Conservation (phyloP, 2,888 invertebrate genomes). For the Lepidonotus clava region DNA sequence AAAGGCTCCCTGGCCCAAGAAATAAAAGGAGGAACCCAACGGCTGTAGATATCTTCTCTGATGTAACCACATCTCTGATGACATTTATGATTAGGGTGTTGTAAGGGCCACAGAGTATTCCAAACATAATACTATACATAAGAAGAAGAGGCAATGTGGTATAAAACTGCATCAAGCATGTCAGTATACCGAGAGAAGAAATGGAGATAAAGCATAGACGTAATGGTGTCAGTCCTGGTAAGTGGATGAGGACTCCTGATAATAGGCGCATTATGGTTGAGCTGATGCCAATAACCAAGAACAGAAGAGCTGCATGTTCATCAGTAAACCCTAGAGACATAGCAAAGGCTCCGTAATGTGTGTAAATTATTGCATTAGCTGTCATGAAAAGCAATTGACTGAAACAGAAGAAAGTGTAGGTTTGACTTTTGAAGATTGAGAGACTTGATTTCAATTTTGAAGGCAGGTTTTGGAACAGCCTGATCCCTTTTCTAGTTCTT, state of each 20-base stretch:
- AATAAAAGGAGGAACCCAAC: constrained; percentile 6
- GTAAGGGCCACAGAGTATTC: not conserved
- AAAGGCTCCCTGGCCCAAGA: not conserved
- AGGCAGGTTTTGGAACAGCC: not conserved
- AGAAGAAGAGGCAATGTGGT: constrained; percentile 15
- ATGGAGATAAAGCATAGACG: not conserved
- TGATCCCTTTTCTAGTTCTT: not conserved
- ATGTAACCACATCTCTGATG: not conserved
- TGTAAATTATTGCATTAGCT: not conserved
- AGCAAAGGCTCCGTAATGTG: not conserved
- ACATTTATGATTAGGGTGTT: not conserved
- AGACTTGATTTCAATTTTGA: not conserved
- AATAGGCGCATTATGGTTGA: not conserved
- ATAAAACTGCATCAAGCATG: not conserved
- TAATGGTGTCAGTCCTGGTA: not conserved
- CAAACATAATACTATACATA: not conserved
- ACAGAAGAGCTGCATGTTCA: not conserved
- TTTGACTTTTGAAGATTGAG: not conserved
- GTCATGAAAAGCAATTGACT: not conserved
- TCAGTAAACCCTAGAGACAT: not conserved
- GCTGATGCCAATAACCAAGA: not conserved
- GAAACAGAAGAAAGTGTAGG: constrained; percentile 17
- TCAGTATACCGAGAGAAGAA: not conserved
- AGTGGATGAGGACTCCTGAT: not conserved
- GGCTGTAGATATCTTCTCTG: constrained; percentile 1